phyloP scores from a whole-genome alignment of 2,113 vertebrate genomes.

The Macaca nemestrina region DNA sequence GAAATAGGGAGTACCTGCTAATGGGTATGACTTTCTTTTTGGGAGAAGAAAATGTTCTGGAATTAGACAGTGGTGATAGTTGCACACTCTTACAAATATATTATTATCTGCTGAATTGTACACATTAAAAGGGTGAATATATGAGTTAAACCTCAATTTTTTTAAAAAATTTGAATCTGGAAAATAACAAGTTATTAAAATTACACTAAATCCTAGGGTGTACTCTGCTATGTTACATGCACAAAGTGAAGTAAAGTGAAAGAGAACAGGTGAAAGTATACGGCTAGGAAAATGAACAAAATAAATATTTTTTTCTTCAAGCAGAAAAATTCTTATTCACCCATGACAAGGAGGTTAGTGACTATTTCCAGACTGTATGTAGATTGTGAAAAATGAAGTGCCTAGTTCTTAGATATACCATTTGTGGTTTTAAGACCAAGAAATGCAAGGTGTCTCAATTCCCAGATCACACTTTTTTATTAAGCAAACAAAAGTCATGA shows the following conservation, averaged over 20 bases:
- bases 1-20: background rate
- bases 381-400: conserved; percentile 43
- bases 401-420: background rate
- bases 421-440: conserved; percentile 36
- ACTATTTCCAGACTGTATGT: background rate
- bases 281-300: conserved; percentile 9
- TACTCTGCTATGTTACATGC: background rate
- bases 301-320: background rate
- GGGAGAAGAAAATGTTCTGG: background rate
- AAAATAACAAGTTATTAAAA: background rate
- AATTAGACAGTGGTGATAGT: background rate
- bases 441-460: conserved; percentile 24
- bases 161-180: background rate
- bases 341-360: background rate
- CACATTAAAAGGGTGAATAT: background rate
- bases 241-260: background rate
- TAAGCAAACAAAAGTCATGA: conserved; percentile 19
- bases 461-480: conserved; percentile 22
- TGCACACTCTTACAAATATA: background rate
- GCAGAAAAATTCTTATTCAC: background rate
- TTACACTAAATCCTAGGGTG: background rate
- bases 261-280: background rate
- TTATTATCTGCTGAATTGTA: background rate
- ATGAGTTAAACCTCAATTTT: background rate
- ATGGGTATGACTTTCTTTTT: background rate